Evolutionary conservation across 2,888 invertebrate genomes (phyloP), one percentile per base, ranked within the genome.

Genomic region (Horisme vitalbata): DNA sequence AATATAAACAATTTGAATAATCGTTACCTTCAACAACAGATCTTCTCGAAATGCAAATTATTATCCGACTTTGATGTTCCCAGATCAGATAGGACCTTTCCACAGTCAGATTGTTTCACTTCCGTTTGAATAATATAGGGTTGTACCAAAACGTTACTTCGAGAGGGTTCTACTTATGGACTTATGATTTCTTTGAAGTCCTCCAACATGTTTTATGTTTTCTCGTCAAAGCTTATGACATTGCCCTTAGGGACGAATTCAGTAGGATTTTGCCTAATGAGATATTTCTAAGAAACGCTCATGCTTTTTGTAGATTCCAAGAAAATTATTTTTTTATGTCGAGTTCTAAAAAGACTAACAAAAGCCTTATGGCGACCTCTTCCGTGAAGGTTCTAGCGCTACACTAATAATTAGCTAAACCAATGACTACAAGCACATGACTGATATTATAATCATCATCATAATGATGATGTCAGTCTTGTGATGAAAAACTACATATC

Each of bases 21-120:
- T 37, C 34, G 7, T 33, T 33, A 26, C 26, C 11, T 10, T 2
- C n/a, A 20, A 33, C 27, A 35, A 27, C 41, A 41, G 11, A 41
- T 43, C 34, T 15, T 46, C 12, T 30, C 21, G n/a, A 27, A 35
- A 39, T 31, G 24, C 26, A 30, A 43, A 37, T 41, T 20, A 37
- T 37, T 21, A 24, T 46, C 11, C 24, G 35, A 23, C 47, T 48
- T 48, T 48, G 47, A 48, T 38, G 41, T 48, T 32, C 18, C 9
- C 6, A 10, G 24, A 10, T 28, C n/a, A 27, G 5, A 10, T 43
- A 28, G 37, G 37, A 48, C 43, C 33, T 21, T 48, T 15, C 7
- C 41, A 9, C 4, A 37, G 10, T 24, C 8, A 18, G 8, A n/a
- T 4, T 10, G 4, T 28, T 23, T 12, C 14, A 13, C 28, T 34